Percentiles rank a stretch among this genome's conserved stretches.
Conservation (phyloP, 2,888 invertebrate species). For the Meiosimyza decipiens region DNA sequence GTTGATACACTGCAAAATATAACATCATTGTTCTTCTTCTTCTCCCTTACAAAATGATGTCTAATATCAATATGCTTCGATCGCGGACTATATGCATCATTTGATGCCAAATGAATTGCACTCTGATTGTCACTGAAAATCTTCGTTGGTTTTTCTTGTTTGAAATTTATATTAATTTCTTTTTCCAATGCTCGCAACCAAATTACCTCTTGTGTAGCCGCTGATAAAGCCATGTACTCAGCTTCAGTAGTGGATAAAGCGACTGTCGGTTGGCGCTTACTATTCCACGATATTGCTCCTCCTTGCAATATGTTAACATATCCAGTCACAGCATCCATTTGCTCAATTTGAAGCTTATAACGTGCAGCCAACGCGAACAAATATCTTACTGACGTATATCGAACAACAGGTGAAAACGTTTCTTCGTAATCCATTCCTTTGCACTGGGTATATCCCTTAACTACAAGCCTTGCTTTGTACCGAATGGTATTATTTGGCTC, state of each 20-base stretch:
- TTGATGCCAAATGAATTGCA: too few relatives aligned
- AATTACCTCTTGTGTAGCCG: constrained; percentile 6
- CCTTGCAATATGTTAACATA: constrained; percentile 31
- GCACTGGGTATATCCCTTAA: background rate
- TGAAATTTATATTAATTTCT: constrained; percentile 10
- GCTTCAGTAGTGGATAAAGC: constrained; percentile 36
- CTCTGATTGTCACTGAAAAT: too few relatives aligned
- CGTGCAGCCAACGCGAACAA: constrained; percentile 6
- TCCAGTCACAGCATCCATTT: constrained; percentile 27
- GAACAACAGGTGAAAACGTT: constrained; percentile 19
- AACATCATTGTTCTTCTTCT: constrained; percentile 12
- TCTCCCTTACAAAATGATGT: too few relatives aligned
- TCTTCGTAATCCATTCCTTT: constrained; percentile 13
- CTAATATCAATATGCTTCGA: too few relatives aligned
- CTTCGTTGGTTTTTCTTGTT: background rate
- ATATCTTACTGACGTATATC: constrained; percentile 7
- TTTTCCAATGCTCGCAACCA: constrained; percentile 10
- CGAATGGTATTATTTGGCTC: background rate
- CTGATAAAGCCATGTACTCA: constrained; percentile 1
- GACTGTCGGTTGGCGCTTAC: constrained; percentile 39
- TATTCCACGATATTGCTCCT: constrained; percentile 40
- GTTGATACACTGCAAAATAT: constrained; percentile 5
- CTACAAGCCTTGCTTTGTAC: background rate
- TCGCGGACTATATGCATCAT: too few relatives aligned
- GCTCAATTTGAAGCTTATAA: constrained; percentile 5